phyloP scores from a whole-genome alignment of 2,888 invertebrate species.

The Pinctada fucata region DNA sequence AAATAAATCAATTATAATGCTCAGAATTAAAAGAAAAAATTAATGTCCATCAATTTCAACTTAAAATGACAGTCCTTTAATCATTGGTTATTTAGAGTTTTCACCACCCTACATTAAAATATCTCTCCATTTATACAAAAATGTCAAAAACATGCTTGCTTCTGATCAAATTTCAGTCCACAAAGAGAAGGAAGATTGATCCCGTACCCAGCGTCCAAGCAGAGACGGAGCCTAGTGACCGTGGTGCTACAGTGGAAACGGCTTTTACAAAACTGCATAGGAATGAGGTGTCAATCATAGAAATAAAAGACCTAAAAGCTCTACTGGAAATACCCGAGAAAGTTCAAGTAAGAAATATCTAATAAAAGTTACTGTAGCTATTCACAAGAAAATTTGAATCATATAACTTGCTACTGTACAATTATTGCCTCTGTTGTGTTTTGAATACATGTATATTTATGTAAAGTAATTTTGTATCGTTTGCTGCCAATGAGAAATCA shows the following conservation, averaged over 20 bases:
- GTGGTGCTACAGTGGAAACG: slow-evolving; percentile 35
- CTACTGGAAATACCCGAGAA: slow-evolving; percentile 63
- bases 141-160: background rate
- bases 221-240: slow-evolving; percentile 41
- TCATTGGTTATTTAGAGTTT: too few species aligned
- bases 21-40: too few species aligned
- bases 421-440: too few species aligned
- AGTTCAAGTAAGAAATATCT: slow-evolving; percentile 60
- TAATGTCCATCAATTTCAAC: too few species aligned
- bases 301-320: slow-evolving; percentile 62
- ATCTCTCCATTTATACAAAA: background rate
- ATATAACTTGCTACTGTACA: too few species aligned
- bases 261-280: slow-evolving; percentile 33
- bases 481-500: too few species aligned
- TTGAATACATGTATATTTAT: too few species aligned
- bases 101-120: too few species aligned
- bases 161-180: slow-evolving; percentile 29
- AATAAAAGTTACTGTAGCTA: background rate
- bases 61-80: too few species aligned
- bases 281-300: slow-evolving; percentile 56
- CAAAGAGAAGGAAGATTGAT: slow-evolving; percentile 53
- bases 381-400: too few species aligned
- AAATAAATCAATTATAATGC: too few species aligned
- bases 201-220: slow-evolving; percentile 54
- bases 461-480: too few species aligned